phyloP scores from a whole-genome alignment of 2,888 invertebrate species.

The Eupithecia pulchellata region DNA sequence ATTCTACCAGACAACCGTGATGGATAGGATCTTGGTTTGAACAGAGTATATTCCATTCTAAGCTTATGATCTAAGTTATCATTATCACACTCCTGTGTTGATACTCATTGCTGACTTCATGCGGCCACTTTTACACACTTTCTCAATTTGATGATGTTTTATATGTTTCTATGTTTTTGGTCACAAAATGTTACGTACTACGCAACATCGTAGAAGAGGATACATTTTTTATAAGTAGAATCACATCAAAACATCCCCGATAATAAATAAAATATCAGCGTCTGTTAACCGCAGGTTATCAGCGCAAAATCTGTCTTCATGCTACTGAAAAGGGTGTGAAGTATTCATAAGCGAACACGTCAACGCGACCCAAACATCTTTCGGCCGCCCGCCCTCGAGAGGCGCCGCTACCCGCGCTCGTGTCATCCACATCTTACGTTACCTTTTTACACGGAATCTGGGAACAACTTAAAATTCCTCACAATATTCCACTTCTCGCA shows the following conservation, averaged over 20 bases:
- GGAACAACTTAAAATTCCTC: constrained; percentile 54
- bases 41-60: too few relatives aligned
- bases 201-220: background rate
- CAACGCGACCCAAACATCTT: constrained; percentile 75
- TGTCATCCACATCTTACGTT: constrained; percentile 71
- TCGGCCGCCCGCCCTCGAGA: constrained; percentile 67
- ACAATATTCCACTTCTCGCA: constrained; percentile 51
- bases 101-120: background rate
- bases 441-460: constrained; percentile 49
- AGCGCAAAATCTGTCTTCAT: constrained; percentile 59
- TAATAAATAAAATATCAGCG: constrained; percentile 54
- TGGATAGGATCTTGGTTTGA: too few relatives aligned
- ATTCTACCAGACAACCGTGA: too few relatives aligned
- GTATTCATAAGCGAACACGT: constrained; percentile 74
- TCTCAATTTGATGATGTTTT: background rate
- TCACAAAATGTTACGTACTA: background rate
- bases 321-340: constrained; percentile 65
- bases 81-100: background rate
- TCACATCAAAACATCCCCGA: constrained; percentile 12
- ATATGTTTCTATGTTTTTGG: background rate
- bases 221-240: background rate
- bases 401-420: constrained; percentile 60
- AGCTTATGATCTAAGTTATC: background rate
- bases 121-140: background rate
- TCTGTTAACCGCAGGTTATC: constrained; percentile 58